Evolutionary conservation across 2,113 vertebrate species (phyloP), one percentile per base, ranked within the genome.

Genomic region (Lophotis ruficrista): DNA sequence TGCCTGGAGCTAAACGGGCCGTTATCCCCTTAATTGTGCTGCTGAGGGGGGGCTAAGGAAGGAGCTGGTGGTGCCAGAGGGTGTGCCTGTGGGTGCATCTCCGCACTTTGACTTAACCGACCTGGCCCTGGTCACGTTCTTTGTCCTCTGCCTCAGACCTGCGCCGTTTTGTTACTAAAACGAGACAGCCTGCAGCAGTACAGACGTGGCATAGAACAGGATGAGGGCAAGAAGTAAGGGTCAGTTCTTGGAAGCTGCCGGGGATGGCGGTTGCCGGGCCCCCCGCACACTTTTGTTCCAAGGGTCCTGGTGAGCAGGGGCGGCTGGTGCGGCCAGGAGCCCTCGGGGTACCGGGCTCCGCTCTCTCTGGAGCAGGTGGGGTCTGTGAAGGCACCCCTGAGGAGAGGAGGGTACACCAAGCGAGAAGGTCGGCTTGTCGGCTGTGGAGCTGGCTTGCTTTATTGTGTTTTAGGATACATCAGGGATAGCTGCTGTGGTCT

Each of bases 181-280:
- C 6, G n/a, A 33, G 18, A 27, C 10, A 31, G 6, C 16, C 8
- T 3, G 62, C 23, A 24, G 62, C 45, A 19, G 35, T 25, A 27
- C 38, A 14, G 14, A 58, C 7, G 2, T 6, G 3, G 20, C 3
- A 1, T 7, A 3, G 21, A 38, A 7, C 15, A 4, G 17, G 30
- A 1, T 17, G 35, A 31, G 4, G 6, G n/a, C 23, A 50, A 6
- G 28, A 12, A 31, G 15, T 9, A 14, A n/a, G 4, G 8, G n/a
- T 1, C 21, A 56, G 3, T 30, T 4, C 7, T 7, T 3, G 2
- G 33, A 24, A 25, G 14, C 11, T 58, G 17, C 53, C 1, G 2
- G 41, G 17, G 17, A 25, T 6, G 20, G 43, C 0, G 2, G 6
- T 50, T 19, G 15, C 12, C 3, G 4, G 2, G 5, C 4, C 38